Evolutionary conservation across 2,113 vertebrate species (phyloP).

Genomic region (Tupaia tana): DNA sequence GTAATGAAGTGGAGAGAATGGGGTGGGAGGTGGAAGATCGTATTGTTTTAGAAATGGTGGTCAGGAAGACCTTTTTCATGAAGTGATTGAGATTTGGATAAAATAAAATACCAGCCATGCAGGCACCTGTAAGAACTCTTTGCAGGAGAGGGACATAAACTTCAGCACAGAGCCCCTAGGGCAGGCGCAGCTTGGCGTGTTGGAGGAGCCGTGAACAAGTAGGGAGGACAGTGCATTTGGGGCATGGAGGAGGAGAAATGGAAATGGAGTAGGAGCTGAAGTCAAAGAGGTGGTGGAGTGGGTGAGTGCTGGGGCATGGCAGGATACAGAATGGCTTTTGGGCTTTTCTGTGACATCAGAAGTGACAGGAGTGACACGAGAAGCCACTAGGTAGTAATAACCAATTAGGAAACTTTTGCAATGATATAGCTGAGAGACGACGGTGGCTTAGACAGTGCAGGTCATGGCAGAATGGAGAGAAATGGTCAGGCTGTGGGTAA

Average conservation of each 20-base stretch:
- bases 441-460: not conserved
- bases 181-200: not conserved
- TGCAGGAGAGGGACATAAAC: not conserved
- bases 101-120: not conserved
- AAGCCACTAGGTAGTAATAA: rapidly evolving
- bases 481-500: not conserved
- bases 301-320: not conserved
- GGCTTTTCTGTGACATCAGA: not conserved
- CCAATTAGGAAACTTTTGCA: not conserved
- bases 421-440: not conserved
- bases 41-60: not conserved
- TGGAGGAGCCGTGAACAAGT: not conserved
- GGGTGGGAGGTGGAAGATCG: not conserved
- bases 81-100: not conserved
- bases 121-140: not conserved
- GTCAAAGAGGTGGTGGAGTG: not conserved
- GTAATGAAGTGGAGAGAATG: not conserved
- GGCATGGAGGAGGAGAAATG: not conserved
- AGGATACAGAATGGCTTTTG: not conserved
- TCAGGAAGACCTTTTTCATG: not conserved
- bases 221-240: not conserved
- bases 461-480: not conserved
- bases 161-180: not conserved
- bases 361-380: not conserved
- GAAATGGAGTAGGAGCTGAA: not conserved